Percentiles rank a stretch among this genome's conserved stretches.
These are phyloP conservation scores for Drosophila albomicans DNA, from an alignment of 1,140 invertebrate species.

Conservation along the genomic window DNA sequence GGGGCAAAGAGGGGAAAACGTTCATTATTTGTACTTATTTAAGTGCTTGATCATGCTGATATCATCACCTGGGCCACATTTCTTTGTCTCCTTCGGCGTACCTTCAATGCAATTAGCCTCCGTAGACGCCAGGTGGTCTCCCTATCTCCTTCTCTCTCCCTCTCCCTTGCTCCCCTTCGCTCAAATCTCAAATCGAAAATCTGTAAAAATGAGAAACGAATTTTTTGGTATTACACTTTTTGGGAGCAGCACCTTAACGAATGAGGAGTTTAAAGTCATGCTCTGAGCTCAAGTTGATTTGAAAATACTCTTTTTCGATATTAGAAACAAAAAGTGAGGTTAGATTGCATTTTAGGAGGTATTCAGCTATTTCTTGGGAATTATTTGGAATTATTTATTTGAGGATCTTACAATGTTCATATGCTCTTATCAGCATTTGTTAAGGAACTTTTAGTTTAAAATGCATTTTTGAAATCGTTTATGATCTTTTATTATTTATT, in stretches of 20 bases:
- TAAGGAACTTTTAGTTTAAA: no score
- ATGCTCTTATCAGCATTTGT: no score
- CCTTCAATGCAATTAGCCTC: constrained; percentile 76
- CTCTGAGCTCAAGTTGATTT: neutral
- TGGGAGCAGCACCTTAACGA: constrained; percentile 51
- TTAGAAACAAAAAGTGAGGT: neutral
- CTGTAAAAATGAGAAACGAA: constrained; percentile 57
- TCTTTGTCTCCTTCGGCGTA: constrained; percentile 59
- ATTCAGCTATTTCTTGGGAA: neutral
- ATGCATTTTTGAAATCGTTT: no score
- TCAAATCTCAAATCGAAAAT: constrained; percentile 65
- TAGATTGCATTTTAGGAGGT: neutral
- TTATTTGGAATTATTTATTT: neutral
- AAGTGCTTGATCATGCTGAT: constrained; percentile 83
- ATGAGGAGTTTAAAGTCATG: constrained; percentile 1
- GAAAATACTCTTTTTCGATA: constrained; percentile 10
- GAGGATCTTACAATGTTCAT: no score
- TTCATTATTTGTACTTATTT: constrained; percentile 80
- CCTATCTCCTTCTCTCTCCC: constrained; percentile 13
- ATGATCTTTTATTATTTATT: no score
- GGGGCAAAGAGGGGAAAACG: neutral
- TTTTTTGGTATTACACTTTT: constrained; percentile 70
- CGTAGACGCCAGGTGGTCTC: constrained; percentile 76
- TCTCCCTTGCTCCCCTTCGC: constrained; percentile 1
- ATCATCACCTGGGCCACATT: constrained; percentile 78